These are phyloP conservation scores for Oreochromis mossambicus DNA, from an alignment of 2,797 vertebrate species.

Conservation along the genomic window DNA sequence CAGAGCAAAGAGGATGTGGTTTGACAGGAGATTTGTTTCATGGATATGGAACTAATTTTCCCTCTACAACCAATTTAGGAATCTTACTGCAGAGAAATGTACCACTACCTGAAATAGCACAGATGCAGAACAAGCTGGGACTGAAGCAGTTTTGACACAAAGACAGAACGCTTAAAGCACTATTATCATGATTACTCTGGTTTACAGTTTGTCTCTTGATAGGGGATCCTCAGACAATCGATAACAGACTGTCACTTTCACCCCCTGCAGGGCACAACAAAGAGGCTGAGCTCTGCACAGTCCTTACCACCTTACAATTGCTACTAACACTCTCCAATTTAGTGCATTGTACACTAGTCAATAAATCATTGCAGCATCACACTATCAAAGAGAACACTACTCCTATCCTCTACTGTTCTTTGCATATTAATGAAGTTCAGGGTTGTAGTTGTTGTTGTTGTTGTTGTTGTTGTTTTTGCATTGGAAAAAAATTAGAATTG, in stretches of 20 bases:
- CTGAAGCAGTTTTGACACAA: not conserved
- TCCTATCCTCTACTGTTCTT: not conserved
- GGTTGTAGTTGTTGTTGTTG: not conserved
- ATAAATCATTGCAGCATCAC: not conserved
- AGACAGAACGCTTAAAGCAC: not conserved
- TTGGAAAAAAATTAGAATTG: not conserved
- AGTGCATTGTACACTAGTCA: not conserved
- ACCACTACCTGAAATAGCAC: not conserved
- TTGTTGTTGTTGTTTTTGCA: not conserved
- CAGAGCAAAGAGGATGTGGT: not conserved
- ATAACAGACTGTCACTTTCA: conserved; percentile 40
- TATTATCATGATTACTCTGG: not conserved
- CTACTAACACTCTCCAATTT: not conserved
- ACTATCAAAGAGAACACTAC: not conserved
- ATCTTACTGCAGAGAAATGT: not conserved
- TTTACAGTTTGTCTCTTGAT: not conserved
- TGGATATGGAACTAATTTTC: not conserved
- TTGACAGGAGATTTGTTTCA: not conserved
- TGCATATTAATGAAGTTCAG: not conserved
- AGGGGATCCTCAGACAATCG: conserved; percentile 37
- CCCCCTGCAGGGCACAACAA: conserved; percentile 10
- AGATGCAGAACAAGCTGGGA: not conserved
- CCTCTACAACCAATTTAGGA: not conserved
- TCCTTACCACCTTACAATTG: not conserved
- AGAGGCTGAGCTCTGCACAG: conserved; percentile 7